Conservation (phyloP, 2,113 vertebrate species). For the Syngnathus typhle region DNA sequence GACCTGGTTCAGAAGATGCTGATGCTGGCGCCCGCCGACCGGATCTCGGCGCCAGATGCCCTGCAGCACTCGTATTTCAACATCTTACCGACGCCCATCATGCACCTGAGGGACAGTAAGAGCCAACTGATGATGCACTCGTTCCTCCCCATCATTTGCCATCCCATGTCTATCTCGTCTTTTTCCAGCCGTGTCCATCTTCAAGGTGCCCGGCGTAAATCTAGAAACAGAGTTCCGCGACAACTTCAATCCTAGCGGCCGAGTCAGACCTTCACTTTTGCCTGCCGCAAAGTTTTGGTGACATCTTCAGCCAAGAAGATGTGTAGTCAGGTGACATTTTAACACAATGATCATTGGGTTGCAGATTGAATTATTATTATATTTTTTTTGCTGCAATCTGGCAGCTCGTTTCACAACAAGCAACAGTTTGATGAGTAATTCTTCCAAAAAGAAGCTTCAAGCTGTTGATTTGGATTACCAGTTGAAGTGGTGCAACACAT, state of each 20-base stretch:
- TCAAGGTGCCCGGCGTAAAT: conserved; percentile 78
- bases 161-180: background rate
- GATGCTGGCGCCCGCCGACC: conserved; percentile 66
- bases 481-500: background rate
- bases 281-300: conserved; percentile 73
- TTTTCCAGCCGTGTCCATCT: conserved; percentile 75
- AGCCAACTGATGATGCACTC: background rate
- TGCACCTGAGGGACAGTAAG: conserved; percentile 78
- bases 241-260: conserved; percentile 67
- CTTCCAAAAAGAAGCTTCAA: too few relatives aligned
- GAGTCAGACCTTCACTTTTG: conserved; percentile 49
- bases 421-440: too few relatives aligned
- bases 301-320: conserved; percentile 14
- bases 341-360: too few relatives aligned
- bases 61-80: conserved; percentile 80
- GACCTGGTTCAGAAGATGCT: conserved; percentile 80
- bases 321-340: background rate
- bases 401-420: too few relatives aligned
- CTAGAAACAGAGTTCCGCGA: conserved; percentile 81
- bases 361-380: too few relatives aligned
- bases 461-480: too few relatives aligned
- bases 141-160: background rate
- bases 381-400: too few relatives aligned
- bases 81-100: conserved; percentile 75
- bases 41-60: conserved; percentile 70